Evolutionary conservation across 2,888 invertebrate genomes (phyloP), one percentile per base, ranked within the genome.

Genomic region (Aspidiotus rigidus): DNA sequence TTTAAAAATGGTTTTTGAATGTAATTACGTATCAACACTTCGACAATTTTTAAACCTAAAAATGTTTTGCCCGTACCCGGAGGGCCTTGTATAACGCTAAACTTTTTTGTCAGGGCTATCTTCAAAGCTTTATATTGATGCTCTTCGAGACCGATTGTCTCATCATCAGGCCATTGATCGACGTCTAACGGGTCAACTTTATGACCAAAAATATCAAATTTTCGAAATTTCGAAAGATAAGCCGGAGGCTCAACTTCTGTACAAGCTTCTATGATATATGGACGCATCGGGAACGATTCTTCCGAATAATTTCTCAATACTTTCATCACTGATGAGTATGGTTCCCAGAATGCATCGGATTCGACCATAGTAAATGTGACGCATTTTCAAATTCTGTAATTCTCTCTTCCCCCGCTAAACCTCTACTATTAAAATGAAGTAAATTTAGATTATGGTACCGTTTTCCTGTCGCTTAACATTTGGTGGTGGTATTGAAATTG

Each of bases 21-120:
- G 15, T 11, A 40, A 8, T 72, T 72, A 7, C 40, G 59, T 41
- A 72, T 42, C 7, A 72, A 16, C 2, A 61, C 82, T 69, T 85
- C 80, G 0, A 87, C 85, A 17, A 93, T 84, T 81, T 88, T 86
- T 42, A 89, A 79, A 0, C 91, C 91, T 71, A 92, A 77, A 76
- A 83, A 88, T 16, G 64, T 64, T 81, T 92, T 93, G 0, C 92
- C 93, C 0, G 92, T 92, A 1, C 93, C 93, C 0, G 93, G 92
- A 0, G 92, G 92, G 0, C 93, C 93, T 80, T 92, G 92, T 71
- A 92, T 88, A 0, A 91, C 81, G 0, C 84, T 84, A 73, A 92
- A 85, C 78, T 90, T 86, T 74, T 83, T 81, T 0, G 84, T 85
- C 2, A 93, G 75, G 0, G 89, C 88, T 44, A 84, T 81, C 73